phyloP scores from a whole-genome alignment of 2,797 vertebrate species.

The Threskiornis aethiopicus region DNA sequence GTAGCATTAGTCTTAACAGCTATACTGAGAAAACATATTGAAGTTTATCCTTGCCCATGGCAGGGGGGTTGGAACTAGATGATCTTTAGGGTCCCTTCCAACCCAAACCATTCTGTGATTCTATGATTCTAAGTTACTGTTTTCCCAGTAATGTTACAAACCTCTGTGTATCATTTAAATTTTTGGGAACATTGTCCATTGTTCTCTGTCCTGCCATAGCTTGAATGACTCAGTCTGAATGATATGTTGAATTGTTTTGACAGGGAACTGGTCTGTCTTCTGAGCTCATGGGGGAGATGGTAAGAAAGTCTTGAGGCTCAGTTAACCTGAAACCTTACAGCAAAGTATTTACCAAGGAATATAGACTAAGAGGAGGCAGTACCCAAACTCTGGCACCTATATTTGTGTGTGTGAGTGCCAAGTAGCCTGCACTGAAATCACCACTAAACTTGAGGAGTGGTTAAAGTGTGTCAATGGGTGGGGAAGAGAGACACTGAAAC shows the following conservation, averaged over 20 bases:
- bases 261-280: background rate
- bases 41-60: background rate
- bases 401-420: background rate
- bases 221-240: background rate
- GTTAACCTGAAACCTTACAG: background rate
- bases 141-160: background rate
- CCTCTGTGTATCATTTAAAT: rapidly evolving
- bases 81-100: background rate
- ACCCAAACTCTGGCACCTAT: background rate
- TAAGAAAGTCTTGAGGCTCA: background rate
- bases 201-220: background rate
- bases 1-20: background rate
- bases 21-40: background rate
- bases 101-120: background rate
- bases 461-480: background rate
- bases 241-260: background rate
- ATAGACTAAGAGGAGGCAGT: background rate
- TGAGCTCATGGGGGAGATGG: background rate
- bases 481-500: background rate
- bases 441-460: background rate
- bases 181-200: background rate
- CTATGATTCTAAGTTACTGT: background rate
- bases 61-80: background rate
- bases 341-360: background rate
- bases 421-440: background rate